These are phyloP conservation scores for Epirrhoe tristata DNA, from an alignment of 2,888 invertebrate species.

Conservation along the genomic window DNA sequence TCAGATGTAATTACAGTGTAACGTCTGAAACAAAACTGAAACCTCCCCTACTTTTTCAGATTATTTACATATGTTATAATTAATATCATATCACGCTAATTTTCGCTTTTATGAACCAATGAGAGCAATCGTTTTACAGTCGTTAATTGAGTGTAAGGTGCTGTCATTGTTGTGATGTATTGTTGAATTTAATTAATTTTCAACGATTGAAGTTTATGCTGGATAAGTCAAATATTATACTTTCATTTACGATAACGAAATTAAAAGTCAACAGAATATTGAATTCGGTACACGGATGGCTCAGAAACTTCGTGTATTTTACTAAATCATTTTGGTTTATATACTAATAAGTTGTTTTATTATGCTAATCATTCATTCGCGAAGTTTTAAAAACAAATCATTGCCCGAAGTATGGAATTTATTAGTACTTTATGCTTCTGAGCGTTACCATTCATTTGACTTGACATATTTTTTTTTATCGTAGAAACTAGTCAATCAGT, in stretches of 20 bases:
- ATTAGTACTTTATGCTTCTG: too few species aligned
- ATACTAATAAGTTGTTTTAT: too few species aligned
- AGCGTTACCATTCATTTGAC: too few species aligned
- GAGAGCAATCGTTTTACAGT: slow-evolving; percentile 7
- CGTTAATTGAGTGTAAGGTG: slow-evolving; percentile 5
- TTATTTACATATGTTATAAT: not conserved
- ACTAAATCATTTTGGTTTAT: too few species aligned
- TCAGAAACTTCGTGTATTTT: too few species aligned
- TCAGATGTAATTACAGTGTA: not conserved
- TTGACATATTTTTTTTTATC: too few species aligned
- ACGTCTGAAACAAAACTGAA: not conserved
- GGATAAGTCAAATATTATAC: not conserved
- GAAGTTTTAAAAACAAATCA: too few species aligned
- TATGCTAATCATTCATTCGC: too few species aligned
- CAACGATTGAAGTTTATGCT: not conserved
- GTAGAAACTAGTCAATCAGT: too few species aligned
- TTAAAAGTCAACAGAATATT: not conserved
- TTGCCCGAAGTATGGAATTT: too few species aligned
- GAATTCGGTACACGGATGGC: not conserved
- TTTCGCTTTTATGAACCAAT: slow-evolving; percentile 14
- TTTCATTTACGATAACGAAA: not conserved
- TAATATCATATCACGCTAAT: not conserved
- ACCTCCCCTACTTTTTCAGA: not conserved
- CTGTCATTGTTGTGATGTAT: not conserved
- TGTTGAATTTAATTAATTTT: not conserved